Percentiles rank a stretch among this genome's conserved stretches.
These are phyloP conservation scores for Rhinichthys klamathensis DNA, from an alignment of 2,113 vertebrate genomes.

Conservation along the genomic window DNA sequence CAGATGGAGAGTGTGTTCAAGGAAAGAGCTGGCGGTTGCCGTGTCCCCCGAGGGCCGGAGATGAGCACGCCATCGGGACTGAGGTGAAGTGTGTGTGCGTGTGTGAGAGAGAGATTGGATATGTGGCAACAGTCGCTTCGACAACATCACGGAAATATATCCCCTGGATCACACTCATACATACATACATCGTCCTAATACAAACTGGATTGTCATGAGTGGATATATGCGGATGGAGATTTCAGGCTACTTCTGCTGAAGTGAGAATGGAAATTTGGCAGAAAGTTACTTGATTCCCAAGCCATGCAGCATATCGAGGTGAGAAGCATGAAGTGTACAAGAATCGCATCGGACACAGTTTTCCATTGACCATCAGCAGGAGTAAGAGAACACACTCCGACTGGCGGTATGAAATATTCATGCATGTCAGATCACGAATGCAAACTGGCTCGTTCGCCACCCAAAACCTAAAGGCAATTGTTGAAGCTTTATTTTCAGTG, in stretches of 20 bases:
- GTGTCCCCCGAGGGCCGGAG: neutral
- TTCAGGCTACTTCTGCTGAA: neutral
- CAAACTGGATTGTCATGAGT: slow-evolving; percentile 18
- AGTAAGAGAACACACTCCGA: neutral
- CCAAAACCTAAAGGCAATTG: slow-evolving; percentile 32
- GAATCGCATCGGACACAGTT: neutral
- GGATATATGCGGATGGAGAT: neutral
- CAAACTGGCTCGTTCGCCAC: neutral
- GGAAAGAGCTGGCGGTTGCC: neutral
- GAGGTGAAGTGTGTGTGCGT: neutral
- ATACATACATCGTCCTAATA: neutral
- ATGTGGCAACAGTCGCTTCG: neutral
- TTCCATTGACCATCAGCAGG: neutral
- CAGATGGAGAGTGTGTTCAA: slow-evolving; percentile 7
- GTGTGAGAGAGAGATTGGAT: neutral
- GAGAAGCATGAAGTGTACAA: neutral
- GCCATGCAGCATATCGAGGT: neutral
- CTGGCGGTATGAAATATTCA: slow-evolving; percentile 23
- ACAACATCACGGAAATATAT: slow-evolving; percentile 3
- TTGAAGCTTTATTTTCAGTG: slow-evolving; percentile 57
- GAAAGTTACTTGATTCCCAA: slow-evolving; percentile 16
- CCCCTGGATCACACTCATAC: slow-evolving; percentile 1
- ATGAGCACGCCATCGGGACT: neutral
- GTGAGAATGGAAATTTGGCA: slow-evolving; percentile 2
- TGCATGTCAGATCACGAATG: slow-evolving; percentile 13